Conservation (phyloP, 2,113 vertebrate species). For the Centropus unirufus region DNA sequence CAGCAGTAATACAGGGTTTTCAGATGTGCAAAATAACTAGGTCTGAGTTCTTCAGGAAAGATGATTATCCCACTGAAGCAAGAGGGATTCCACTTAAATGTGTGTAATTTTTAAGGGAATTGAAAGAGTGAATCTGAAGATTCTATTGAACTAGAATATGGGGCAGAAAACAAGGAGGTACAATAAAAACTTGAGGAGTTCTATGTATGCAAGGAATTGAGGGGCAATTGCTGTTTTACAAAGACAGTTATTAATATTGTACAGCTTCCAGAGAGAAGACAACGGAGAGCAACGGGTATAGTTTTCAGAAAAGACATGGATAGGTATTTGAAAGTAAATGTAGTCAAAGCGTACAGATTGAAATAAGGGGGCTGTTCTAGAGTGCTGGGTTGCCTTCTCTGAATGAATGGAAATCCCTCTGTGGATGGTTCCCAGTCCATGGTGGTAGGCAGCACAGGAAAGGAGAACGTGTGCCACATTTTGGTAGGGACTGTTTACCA, state of each 20-base stretch:
- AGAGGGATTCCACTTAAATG: neutral
- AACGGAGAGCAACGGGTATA: neutral
- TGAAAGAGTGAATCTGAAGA: neutral
- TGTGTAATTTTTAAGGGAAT: neutral
- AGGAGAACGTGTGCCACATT: conserved; percentile 28
- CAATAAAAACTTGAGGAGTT: neutral
- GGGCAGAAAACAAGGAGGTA: neutral
- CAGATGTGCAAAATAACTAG: neutral
- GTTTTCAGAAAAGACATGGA: neutral
- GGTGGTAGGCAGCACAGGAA: conserved; percentile 49
- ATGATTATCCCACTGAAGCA: neutral
- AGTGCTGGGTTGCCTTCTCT: neutral
- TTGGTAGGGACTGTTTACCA: neutral
- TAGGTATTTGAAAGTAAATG: neutral
- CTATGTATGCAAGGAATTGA: neutral
- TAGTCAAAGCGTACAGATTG: neutral
- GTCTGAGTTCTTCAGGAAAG: neutral
- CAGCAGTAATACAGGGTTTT: neutral
- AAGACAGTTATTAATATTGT: neutral
- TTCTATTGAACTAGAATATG: neutral
- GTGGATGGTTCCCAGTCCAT: conserved; percentile 59
- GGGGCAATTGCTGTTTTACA: neutral
- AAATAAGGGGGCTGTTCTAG: neutral
- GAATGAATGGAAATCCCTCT: conserved; percentile 32
- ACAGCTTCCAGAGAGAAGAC: neutral